Percentiles rank a stretch among this genome's conserved stretches.
Conservation (phyloP, 1,140 invertebrate species). For the Conus betulinus region DNA sequence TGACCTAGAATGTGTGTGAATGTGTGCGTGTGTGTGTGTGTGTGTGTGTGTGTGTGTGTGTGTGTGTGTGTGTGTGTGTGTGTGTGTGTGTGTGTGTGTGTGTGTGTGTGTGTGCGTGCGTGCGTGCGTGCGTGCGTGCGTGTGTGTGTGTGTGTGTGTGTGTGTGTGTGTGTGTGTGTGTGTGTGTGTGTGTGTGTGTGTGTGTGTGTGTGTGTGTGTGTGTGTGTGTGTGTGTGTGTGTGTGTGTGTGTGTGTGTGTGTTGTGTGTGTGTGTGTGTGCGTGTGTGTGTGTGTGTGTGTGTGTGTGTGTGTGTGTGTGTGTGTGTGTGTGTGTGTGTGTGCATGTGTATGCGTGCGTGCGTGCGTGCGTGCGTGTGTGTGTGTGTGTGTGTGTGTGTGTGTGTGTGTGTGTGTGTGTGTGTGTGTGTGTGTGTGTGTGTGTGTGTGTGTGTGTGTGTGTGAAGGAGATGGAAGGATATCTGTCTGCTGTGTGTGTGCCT, state of each 20-base stretch:
- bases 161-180: neutral
- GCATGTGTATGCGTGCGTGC: too few species aligned
- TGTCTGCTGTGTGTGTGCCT: too few species aligned
- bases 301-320: conserved; percentile 5
- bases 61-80: neutral
- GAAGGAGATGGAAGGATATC: too few species aligned
- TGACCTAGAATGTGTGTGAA: neutral
- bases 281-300: conserved; percentile 4
- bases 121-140: neutral
- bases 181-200: conserved; percentile 2
- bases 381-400: conserved; percentile 5
- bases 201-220: neutral
- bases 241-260: neutral
- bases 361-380: too few species aligned
- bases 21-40: neutral
- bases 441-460: neutral
- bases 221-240: neutral
- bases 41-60: conserved; percentile 5
- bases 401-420: conserved; percentile 4
- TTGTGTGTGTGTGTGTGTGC: conserved; percentile 3
- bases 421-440: conserved; percentile 4
- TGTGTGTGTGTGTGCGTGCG: neutral
- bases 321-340: neutral
- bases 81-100: neutral
- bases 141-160: conserved; percentile 10